Conservation (phyloP, 2,888 invertebrate genomes). For the Melieria picta region DNA sequence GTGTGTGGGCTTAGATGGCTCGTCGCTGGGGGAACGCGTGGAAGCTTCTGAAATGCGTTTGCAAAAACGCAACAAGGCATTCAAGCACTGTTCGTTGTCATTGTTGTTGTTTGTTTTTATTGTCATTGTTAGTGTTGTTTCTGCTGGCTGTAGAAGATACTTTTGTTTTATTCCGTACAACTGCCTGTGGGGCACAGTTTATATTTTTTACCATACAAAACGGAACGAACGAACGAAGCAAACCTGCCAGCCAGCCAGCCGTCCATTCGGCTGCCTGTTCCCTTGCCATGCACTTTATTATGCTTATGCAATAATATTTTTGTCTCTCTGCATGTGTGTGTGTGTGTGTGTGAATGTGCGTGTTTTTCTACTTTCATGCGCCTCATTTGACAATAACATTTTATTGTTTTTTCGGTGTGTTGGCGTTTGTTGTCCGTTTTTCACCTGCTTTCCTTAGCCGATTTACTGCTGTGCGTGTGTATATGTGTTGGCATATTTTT, state of each 20-base stretch:
- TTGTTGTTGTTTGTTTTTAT: slow-evolving; percentile 35
- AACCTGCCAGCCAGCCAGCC: not conserved
- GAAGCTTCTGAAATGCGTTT: slow-evolving; percentile 28
- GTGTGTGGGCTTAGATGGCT: not conserved
- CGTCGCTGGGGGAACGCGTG: not conserved
- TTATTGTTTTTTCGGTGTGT: slow-evolving; percentile 24
- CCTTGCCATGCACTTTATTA: not conserved
- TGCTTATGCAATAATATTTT: not conserved
- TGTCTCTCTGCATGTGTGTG: not conserved
- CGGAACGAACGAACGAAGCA: not conserved
- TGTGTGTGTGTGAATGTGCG: slow-evolving; percentile 13
- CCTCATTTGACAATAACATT: slow-evolving; percentile 2
- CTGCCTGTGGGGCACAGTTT: slow-evolving; percentile 26
- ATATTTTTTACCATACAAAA: slow-evolving; percentile 16
- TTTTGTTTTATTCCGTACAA: slow-evolving; percentile 34
- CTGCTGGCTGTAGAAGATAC: slow-evolving; percentile 10
- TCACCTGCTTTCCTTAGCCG: slow-evolving; percentile 37
- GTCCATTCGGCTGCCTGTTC: slow-evolving; percentile 22
- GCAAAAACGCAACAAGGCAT: slow-evolving; percentile 31
- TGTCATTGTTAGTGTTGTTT: slow-evolving; percentile 21
- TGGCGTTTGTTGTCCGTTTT: slow-evolving; percentile 34
- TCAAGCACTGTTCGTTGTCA: slow-evolving; percentile 9
- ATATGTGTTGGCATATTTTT: too few species aligned
- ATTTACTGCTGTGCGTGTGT: slow-evolving; percentile 40
- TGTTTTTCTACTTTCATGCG: not conserved